These are phyloP conservation scores for Columba livia DNA, from an alignment of 2,113 vertebrate genomes.

Conservation along the genomic window DNA sequence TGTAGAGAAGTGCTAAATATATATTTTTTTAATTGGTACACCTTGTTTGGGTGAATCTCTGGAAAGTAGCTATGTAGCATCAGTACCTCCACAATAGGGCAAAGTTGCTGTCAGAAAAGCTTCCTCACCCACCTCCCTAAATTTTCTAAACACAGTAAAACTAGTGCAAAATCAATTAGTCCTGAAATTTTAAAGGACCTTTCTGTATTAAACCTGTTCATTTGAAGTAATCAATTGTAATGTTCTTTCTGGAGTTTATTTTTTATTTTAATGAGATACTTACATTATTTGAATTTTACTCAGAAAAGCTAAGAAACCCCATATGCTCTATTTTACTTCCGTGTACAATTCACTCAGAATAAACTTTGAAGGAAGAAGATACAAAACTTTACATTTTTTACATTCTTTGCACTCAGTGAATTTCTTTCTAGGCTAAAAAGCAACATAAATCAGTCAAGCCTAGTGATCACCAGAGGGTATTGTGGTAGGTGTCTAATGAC, in stretches of 20 bases:
- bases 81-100: not conserved
- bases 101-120: not conserved
- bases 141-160: not conserved
- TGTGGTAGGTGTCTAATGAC: not conserved
- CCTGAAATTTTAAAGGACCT: not conserved
- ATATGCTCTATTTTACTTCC: not conserved
- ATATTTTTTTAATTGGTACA: not conserved
- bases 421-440: not conserved
- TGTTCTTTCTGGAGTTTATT: not conserved
- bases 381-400: not conserved
- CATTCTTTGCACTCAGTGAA: not conserved
- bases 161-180: not conserved
- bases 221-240: not conserved
- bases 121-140: not conserved
- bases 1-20: not conserved
- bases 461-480: not conserved
- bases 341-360: not conserved
- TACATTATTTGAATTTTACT: not conserved
- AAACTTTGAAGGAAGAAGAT: not conserved
- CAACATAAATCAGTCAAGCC: rapidly evolving
- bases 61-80: not conserved
- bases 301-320: not conserved
- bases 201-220: not conserved
- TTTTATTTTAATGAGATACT: not conserved
- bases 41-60: not conserved